phyloP scores from a whole-genome alignment of 1,140 invertebrate genomes.

The Ganaspis sp. region DNA sequence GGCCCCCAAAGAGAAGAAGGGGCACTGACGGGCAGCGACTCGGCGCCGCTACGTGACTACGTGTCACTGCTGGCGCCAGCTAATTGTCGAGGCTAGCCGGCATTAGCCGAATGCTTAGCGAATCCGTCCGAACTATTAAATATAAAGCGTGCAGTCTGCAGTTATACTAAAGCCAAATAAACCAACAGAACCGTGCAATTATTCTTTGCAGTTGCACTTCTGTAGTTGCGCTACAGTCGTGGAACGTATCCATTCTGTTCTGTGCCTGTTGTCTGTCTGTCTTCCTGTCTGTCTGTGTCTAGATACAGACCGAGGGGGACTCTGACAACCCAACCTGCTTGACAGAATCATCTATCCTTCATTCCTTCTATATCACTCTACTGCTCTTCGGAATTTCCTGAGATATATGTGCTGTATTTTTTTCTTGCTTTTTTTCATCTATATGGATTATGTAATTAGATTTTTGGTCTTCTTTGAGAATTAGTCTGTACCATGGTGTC shows the following conservation, averaged over 20 bases:
- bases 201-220: neutral
- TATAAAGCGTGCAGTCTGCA: neutral
- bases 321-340: neutral
- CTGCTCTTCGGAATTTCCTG: too few species aligned
- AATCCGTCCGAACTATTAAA: conserved; percentile 52
- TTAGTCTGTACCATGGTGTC: too few species aligned
- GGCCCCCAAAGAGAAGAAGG: conserved; percentile 9
- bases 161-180: neutral
- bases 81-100: conserved; percentile 73
- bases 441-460: too few species aligned
- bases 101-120: conserved; percentile 67
- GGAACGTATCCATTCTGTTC: too few species aligned
- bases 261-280: too few species aligned
- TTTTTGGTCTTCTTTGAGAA: too few species aligned
- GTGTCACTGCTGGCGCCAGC: conserved; percentile 73
- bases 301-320: too few species aligned
- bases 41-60: conserved; percentile 70
- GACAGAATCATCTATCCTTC: neutral
- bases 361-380: too few species aligned
- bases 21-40: conserved; percentile 40
- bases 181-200: neutral
- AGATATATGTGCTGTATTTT: too few species aligned
- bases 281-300: too few species aligned
- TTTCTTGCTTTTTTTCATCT: too few species aligned
- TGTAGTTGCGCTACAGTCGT: too few species aligned